Evolutionary conservation across 1,140 invertebrate genomes (phyloP).

Genomic region (Drosophila sproati): DNA sequence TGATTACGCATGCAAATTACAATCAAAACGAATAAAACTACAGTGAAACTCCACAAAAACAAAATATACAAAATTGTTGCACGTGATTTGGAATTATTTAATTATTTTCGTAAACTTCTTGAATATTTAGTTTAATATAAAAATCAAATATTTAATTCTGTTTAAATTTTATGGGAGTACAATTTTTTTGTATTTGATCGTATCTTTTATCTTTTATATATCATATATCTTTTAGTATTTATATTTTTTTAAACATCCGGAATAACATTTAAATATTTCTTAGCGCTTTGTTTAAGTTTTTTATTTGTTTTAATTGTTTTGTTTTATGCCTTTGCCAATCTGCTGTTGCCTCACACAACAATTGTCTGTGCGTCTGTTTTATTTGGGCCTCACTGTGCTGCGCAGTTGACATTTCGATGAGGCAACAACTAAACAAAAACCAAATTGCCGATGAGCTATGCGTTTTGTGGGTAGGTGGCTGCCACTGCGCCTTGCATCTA

Average conservation of each 20-base stretch:
- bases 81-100: too few species aligned
- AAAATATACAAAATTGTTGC: too few species aligned
- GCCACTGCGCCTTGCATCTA: constrained; percentile 25
- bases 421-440: constrained; percentile 16
- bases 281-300: too few species aligned
- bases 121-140: background rate
- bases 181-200: background rate
- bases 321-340: too few species aligned
- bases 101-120: too few species aligned
- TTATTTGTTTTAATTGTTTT: too few species aligned
- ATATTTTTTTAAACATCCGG: too few species aligned
- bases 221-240: background rate
- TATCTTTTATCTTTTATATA: background rate
- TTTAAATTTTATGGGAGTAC: background rate
- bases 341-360: too few species aligned
- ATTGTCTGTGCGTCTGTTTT: background rate
- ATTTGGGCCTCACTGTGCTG: background rate
- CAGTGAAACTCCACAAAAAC: constrained; percentile 9
- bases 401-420: constrained; percentile 14
- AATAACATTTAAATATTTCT: too few species aligned
- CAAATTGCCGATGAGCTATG: constrained; percentile 7
- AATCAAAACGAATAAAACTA: constrained; percentile 8
- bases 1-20: constrained; percentile 41
- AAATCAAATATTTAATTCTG: background rate
- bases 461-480: constrained; percentile 25